These are phyloP conservation scores for Premnoplex brunnescens DNA, from an alignment of 2,797 vertebrate species.

Conservation along the genomic window DNA sequence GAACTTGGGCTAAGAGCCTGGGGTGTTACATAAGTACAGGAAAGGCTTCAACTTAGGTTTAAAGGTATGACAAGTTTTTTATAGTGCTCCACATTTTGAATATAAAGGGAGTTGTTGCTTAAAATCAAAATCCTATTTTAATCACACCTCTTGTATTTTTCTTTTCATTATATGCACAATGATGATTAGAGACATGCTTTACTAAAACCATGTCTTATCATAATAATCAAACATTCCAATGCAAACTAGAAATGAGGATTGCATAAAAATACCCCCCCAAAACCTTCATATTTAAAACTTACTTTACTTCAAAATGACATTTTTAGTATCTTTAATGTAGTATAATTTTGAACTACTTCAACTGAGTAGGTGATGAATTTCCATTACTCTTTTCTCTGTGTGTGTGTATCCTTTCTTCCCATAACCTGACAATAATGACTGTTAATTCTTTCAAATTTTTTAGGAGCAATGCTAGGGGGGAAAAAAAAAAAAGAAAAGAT, in stretches of 20 bases:
- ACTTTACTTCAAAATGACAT: not conserved
- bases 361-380: not conserved
- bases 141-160: not conserved
- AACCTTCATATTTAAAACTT: not conserved
- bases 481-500: not conserved
- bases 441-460: not conserved
- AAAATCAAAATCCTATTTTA: not conserved
- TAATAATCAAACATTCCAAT: not conserved
- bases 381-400: not conserved
- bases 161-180: not conserved
- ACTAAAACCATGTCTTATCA: not conserved
- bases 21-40: not conserved
- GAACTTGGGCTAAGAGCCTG: not conserved
- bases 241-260: not conserved
- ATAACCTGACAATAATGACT: not conserved
- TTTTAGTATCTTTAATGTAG: not conserved
- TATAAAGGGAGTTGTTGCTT: not conserved
- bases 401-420: not conserved
- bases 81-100: not conserved
- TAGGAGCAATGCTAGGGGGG: not conserved
- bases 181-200: not conserved
- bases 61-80: not conserved
- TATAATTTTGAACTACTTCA: not conserved
- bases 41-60: not conserved
- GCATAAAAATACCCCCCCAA: not conserved